Percentiles rank a stretch among this genome's conserved stretches.
Evolutionary conservation across 2,888 invertebrate genomes (phyloP).

Genomic region (Agrotis clavis): DNA sequence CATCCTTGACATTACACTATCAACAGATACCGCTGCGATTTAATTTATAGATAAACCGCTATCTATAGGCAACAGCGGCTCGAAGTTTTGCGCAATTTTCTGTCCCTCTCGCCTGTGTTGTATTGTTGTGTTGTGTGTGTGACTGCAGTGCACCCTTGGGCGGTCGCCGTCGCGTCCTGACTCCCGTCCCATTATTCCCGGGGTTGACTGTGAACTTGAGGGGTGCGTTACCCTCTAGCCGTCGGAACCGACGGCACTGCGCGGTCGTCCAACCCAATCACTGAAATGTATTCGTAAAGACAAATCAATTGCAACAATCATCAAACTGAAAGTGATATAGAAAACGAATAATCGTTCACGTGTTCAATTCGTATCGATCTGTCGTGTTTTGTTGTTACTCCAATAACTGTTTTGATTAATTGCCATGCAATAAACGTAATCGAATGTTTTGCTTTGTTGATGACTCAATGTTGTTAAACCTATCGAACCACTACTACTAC

Average conservation of each 20-base stretch:
- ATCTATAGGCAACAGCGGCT: slow-evolving; percentile 31
- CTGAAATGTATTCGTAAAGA: slow-evolving; percentile 54
- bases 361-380: slow-evolving; percentile 63
- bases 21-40: slow-evolving; percentile 44
- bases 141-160: slow-evolving; percentile 69
- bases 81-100: slow-evolving; percentile 69
- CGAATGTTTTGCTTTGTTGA: slow-evolving; percentile 61
- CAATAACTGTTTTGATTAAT: slow-evolving; percentile 59
- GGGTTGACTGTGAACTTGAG: slow-evolving; percentile 87
- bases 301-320: slow-evolving; percentile 36
- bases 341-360: slow-evolving; percentile 61
- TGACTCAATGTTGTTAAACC: slow-evolving; percentile 34
- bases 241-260: slow-evolving; percentile 68
- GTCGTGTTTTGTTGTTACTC: slow-evolving; percentile 44
- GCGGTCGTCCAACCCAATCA: slow-evolving; percentile 78
- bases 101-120: slow-evolving; percentile 69
- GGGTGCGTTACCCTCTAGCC: slow-evolving; percentile 88
- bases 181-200: slow-evolving; percentile 75
- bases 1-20: slow-evolving; percentile 30
- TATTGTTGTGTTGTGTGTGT: slow-evolving; percentile 71
- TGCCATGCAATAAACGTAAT: slow-evolving; percentile 64
- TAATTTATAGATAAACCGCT: slow-evolving; percentile 48
- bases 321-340: slow-evolving; percentile 44
- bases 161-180: slow-evolving; percentile 73
- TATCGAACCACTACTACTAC: slow-evolving; percentile 32